Base-by-base conservation (phyloP, 1,140 invertebrate species). In the Homarus americanus region DNA sequence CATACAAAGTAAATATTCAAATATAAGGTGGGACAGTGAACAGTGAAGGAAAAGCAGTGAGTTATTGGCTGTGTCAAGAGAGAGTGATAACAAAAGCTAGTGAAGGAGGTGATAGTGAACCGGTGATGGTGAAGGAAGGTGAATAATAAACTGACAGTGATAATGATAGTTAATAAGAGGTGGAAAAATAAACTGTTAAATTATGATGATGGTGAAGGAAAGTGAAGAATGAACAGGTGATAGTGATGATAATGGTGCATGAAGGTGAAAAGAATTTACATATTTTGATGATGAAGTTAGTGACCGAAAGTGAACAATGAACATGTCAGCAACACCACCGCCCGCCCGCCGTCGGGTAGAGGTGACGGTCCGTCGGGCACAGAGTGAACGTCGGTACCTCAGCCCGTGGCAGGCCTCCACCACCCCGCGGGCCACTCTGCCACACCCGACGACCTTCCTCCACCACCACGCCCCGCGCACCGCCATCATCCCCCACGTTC, bases 401-500 rank as follows among this genome's bases (percentile, higher is more conserved):
- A 90, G 69, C 53, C 88, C 88, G 1, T 90, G 88, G 88, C 88
- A 90, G 34, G 58, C 40, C 17, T 28, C 58, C 24, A n/a, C n/a
- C 76, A 44, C 17, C 36, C 53, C 58, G 17, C 20, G 36, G 53
- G 49, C 36, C 53, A 32, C 58, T 34, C 36, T 38, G 10, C 34
- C 24, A 32, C 44, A 36, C 36, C 20, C 17, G 78, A 9, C 32
- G 20, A 36, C 82, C 69, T 24, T 44, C 4, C 53, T 41, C 40
- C 73, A 87, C 44, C 88, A 84, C 88, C 80, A 90, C 44, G 80
- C 88, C 15, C 80, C 88, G 17, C 80, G 88, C 49, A 90, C 88
- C 24, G 88, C 88, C 44, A 41, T 83, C 80, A 90, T 90, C 34
- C 88, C 88, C 4, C 88, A 69, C 1, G 66, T 24, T 28, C 28